Conservation (phyloP, 92 coral and sea anemone genomes). For the Isaurus tuberculatus region DNA sequence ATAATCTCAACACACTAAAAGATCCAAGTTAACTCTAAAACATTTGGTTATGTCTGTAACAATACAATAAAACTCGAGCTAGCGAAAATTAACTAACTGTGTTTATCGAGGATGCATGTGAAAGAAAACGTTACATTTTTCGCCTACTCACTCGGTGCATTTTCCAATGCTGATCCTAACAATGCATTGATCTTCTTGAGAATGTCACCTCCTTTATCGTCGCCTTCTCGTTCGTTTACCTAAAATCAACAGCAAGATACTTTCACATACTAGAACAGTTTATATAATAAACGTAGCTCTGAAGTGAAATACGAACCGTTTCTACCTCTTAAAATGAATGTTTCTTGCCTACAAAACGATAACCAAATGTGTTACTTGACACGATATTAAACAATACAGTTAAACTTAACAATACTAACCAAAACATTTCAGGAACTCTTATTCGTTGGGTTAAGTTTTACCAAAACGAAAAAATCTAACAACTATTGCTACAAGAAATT, state of each 20-base stretch:
- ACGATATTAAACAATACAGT: constrained; percentile 10
- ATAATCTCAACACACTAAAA: too few species aligned
- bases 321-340: neutral
- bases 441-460: neutral
- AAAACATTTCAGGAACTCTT: constrained; percentile 9
- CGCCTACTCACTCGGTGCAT: constrained; percentile 74
- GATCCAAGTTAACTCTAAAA: too few species aligned
- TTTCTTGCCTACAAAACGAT: constrained; percentile 7
- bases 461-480: neutral
- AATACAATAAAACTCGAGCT: too few species aligned
- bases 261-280: neutral
- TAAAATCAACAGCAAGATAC: neutral
- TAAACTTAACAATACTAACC: constrained; percentile 28
- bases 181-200: constrained; percentile 84
- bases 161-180: constrained; percentile 84
- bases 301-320: neutral
- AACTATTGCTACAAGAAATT: constrained; percentile 34
- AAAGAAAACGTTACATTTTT: neutral
- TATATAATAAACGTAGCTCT: neutral
- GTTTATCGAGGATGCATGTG: neutral
- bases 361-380: neutral
- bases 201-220: constrained; percentile 57
- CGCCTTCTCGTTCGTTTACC: constrained; percentile 42
- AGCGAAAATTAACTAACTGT: too few species aligned
- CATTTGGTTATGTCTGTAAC: too few species aligned